Conservation (phyloP, 2,888 invertebrate genomes). For the Agrochola macilenta region DNA sequence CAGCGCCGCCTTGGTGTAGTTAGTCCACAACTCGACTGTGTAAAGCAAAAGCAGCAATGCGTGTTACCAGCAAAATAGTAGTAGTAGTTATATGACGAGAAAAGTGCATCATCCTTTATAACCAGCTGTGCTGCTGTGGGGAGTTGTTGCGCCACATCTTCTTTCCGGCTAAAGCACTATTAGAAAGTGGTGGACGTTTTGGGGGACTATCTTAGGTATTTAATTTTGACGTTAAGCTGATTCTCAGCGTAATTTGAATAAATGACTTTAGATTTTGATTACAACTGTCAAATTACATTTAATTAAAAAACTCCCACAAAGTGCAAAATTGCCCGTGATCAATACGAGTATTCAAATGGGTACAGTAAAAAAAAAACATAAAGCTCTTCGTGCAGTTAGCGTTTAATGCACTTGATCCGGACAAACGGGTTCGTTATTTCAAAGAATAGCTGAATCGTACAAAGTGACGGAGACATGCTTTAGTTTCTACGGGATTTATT, state of each 20-base stretch:
- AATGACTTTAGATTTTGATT: too few species aligned
- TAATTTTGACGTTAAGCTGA: too few species aligned
- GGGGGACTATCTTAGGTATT: too few species aligned
- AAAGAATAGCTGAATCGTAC: conserved; percentile 69
- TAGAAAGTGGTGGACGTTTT: too few species aligned
- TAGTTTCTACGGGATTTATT: conserved; percentile 69
- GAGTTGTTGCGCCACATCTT: too few species aligned
- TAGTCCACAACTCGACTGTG: too few species aligned
- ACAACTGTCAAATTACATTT: background rate
- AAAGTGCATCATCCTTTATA: background rate
- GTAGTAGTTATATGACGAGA: too few species aligned
- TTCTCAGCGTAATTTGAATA: too few species aligned
- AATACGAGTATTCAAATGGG: conserved; percentile 37
- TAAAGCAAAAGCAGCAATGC: background rate
- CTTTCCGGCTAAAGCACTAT: too few species aligned
- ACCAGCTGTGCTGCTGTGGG: too few species aligned
- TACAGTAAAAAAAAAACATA: conserved; percentile 26
- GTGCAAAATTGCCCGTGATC: background rate
- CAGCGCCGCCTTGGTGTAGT: too few species aligned
- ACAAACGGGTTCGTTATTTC: conserved; percentile 69
- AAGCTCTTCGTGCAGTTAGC: conserved; percentile 41
- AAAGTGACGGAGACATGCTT: conserved; percentile 65
- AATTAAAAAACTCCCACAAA: background rate
- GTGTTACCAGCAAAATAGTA: background rate
- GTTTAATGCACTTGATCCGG: conserved; percentile 67